Conservation (phyloP, 1,140 invertebrate species). For the Paramacrobiotus metropolitanus region DNA sequence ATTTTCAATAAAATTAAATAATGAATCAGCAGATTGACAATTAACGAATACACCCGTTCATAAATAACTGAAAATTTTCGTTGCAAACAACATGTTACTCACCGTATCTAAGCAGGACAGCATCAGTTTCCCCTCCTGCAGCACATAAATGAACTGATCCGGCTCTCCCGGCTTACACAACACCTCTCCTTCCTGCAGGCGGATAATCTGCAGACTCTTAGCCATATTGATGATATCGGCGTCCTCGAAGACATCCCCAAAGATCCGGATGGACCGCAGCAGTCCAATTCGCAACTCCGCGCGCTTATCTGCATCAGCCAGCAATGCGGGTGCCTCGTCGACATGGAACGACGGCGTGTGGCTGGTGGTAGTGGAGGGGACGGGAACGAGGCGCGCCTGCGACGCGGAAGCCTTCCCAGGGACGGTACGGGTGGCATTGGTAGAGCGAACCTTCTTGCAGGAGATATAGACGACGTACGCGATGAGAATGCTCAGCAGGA, state of each 20-base stretch:
- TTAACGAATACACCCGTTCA: no score
- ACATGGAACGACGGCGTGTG: neutral
- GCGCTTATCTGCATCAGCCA: neutral
- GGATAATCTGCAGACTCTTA: neutral
- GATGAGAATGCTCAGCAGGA: neutral
- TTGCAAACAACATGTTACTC: no score
- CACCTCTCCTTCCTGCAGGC: neutral
- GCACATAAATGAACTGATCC: neutral
- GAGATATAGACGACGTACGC: neutral
- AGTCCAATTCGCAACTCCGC: neutral
- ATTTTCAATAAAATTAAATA: no score
- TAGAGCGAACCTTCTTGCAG: neutral
- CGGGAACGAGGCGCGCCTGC: neutral
- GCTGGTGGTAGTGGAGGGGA: neutral
- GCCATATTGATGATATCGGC: neutral
- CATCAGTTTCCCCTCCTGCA: neutral
- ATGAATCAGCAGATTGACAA: no score
- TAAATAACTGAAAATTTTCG: neutral
- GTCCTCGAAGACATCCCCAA: neutral
- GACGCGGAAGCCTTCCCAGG: neutral
- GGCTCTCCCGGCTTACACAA: neutral
- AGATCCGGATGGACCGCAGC: neutral
- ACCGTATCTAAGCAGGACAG: neutral
- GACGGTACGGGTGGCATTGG: neutral
- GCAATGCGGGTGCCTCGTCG: neutral